Evolutionary conservation across 2,888 invertebrate species (phyloP).

Genomic region (Thera britannica): DNA sequence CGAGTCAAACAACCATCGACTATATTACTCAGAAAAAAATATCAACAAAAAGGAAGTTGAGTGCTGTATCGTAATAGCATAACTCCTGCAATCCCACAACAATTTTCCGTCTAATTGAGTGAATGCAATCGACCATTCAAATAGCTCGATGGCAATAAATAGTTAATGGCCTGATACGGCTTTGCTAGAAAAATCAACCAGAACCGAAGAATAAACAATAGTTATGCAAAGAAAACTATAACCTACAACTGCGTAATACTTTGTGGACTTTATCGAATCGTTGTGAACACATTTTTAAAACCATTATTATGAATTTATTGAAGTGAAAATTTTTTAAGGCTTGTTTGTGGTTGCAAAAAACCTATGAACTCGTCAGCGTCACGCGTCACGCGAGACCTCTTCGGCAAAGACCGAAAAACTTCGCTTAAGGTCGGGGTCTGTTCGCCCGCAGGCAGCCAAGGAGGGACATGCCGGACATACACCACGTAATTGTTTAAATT

Average conservation of each 20-base stretch:
- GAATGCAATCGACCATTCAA: slow-evolving; percentile 78
- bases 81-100: slow-evolving; percentile 59
- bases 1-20: not conserved
- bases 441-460: too few species aligned
- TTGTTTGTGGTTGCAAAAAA: too few species aligned
- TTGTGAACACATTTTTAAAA: not conserved
- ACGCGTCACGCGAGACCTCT: too few species aligned
- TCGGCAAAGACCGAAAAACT: too few species aligned
- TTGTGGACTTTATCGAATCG: not conserved
- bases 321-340: too few species aligned
- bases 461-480: too few species aligned
- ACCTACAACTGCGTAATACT: not conserved
- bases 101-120: slow-evolving; percentile 83
- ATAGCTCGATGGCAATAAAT: slow-evolving; percentile 69
- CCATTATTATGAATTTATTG: not conserved
- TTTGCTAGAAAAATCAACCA: slow-evolving; percentile 57
- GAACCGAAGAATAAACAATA: slow-evolving; percentile 5
- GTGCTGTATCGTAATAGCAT: slow-evolving; percentile 15
- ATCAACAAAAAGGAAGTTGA: slow-evolving; percentile 6
- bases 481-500: too few species aligned
- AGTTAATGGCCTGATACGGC: slow-evolving; percentile 75
- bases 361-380: too few species aligned
- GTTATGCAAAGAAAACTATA: not conserved
- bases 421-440: too few species aligned
- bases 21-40: not conserved